Evolutionary conservation across 2,797 vertebrate species (phyloP).

Genomic region (Leucoraja ocellata): DNA sequence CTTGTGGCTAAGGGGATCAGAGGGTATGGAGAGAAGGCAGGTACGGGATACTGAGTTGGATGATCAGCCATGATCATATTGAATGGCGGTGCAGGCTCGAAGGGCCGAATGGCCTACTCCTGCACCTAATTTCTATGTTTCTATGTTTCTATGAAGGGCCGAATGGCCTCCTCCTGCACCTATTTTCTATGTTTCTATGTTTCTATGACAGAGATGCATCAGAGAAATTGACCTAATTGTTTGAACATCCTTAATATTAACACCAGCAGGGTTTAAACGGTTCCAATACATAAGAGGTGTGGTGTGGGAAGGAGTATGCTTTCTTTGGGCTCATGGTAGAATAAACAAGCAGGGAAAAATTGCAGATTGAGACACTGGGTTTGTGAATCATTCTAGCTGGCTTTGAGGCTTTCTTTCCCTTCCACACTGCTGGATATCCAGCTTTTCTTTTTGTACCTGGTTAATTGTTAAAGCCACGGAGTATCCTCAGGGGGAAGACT

Average conservation of each 20-base stretch:
- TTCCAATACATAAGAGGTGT: background rate
- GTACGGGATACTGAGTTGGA: too few species aligned
- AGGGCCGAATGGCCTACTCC: too few species aligned
- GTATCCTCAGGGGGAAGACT: background rate
- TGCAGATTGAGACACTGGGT: background rate
- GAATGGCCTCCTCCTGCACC: too few species aligned
- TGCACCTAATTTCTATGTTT: too few species aligned
- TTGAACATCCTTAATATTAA: background rate
- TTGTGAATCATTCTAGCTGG: background rate
- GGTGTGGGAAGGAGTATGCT: background rate
- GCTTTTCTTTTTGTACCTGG: background rate
- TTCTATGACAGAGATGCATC: background rate
- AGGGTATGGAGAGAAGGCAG: too few species aligned
- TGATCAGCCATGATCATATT: too few species aligned
- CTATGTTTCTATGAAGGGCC: too few species aligned
- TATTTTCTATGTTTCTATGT: too few species aligned
- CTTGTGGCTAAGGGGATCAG: too few species aligned
- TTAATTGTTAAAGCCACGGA: background rate
- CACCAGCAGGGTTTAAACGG: background rate
- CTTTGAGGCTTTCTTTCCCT: background rate
- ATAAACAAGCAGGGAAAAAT: background rate
- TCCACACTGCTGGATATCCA: background rate
- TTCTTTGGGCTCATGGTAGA: background rate
- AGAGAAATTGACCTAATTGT: background rate
- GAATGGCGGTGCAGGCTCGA: too few species aligned